Base-by-base conservation (phyloP, 2,888 invertebrate species). In the Agrypnus murinus region DNA sequence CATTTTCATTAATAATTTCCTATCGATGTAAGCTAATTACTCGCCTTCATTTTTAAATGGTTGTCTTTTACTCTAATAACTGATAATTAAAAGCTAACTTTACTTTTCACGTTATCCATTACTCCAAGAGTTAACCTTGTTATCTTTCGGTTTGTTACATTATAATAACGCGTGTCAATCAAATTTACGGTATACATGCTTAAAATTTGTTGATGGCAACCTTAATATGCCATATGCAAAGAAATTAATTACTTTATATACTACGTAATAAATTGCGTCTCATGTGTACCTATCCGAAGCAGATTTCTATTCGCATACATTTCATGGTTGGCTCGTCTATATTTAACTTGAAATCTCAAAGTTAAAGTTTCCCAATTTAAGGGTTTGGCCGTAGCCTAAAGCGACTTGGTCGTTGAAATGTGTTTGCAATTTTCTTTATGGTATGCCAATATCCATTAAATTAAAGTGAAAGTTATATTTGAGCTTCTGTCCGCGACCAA, bases 311-410 rank as follows among this genome's bases (percentile, higher is more conserved):
- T 7, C 19, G 50, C 31, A 50, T 50, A 50, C 25, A 50, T 50
- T 50, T 50, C 32, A 10, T 25, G 12, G 31, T 50, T 50, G 31
- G 50, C 50, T 10, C 31, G 31, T 50, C 50, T 32, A 31, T 50
- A 55, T 55, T 55, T 55, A 55, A 14, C 50, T 50, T 50, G 50
- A 32, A 50, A 50, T 50, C 25, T 25, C 31, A 50, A 25, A 50
- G 50, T 50, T 50, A 10, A 50, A 50, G 50, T 50, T 50, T 50
- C 50, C 5, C 50, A 50, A 50, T 50, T 50, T 50, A 50, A 50
- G 50, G 50, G 31, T 50, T 50, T 50, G 31, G 25, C 50, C 12
- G 7, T 25, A 50, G 50, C 31, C 19, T 10, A n/a, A 50, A 50
- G 50, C 50, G 46, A 46, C 19, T 46, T 46, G 46, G 46, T 46